These are phyloP conservation scores for Pseudomyrmex sp. DNA, from an alignment of 1,140 invertebrate species.

Conservation along the genomic window DNA sequence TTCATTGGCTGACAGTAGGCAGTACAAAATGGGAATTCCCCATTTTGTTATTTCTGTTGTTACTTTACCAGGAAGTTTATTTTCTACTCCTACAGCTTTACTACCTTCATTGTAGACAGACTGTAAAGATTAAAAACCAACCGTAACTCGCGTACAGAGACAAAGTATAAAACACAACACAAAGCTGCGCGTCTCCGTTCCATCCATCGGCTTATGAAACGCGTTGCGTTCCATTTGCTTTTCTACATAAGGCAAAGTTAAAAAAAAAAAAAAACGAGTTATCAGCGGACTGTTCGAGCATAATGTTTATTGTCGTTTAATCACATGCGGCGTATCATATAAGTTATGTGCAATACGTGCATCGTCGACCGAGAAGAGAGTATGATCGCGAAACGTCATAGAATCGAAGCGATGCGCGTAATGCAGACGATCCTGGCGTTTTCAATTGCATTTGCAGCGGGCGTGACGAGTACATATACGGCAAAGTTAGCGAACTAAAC, in stretches of 20 bases:
- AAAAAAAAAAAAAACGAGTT: slow-evolving; percentile 24
- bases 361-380: not conserved
- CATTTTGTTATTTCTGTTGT: too few relatives aligned
- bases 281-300: slow-evolving; percentile 24
- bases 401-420: slow-evolving; percentile 3
- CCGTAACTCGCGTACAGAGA: not conserved
- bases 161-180: not conserved
- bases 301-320: slow-evolving; percentile 48
- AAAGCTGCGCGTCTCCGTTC: not conserved
- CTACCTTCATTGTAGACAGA: too few relatives aligned
- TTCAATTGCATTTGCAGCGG: slow-evolving; percentile 65
- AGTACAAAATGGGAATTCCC: too few relatives aligned
- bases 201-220: not conserved
- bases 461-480: slow-evolving; percentile 54
- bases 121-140: not conserved
- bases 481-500: slow-evolving; percentile 57
- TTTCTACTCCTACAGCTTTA: too few relatives aligned
- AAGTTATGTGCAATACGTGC: not conserved
- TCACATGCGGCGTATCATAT: not conserved
- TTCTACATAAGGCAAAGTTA: not conserved
- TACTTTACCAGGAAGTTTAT: too few relatives aligned
- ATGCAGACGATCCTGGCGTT: slow-evolving; percentile 53
- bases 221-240: not conserved
- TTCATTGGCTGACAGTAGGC: too few relatives aligned
- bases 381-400: slow-evolving; percentile 36